These are phyloP conservation scores for Corydoras sp. DNA, from an alignment of 2,113 vertebrate genomes.

Conservation along the genomic window DNA sequence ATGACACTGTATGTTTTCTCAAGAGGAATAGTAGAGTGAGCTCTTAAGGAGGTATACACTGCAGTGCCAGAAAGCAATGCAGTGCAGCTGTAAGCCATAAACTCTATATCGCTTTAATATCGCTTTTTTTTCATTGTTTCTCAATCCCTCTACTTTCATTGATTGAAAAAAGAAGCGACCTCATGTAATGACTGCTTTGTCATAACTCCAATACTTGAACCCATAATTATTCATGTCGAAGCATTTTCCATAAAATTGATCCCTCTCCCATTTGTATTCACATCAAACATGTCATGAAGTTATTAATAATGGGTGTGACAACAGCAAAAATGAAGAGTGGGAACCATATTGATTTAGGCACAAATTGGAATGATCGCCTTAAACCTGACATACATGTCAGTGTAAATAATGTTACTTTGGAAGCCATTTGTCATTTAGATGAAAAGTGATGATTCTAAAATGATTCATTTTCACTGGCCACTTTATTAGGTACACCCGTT, in stretches of 20 bases:
- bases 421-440: conserved; percentile 10
- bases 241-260: conserved; percentile 21
- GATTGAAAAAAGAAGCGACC: not conserved
- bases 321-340: conserved; percentile 14
- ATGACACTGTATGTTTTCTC: conserved; percentile 46
- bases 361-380: conserved; percentile 16
- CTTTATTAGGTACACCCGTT: no score
- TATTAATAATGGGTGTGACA: conserved; percentile 20
- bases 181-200: conserved; percentile 17
- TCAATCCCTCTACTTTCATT: not conserved
- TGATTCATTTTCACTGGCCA: no score
- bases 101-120: not conserved
- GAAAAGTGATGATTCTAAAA: not conserved
- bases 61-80: not conserved
- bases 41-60: conserved; percentile 26
- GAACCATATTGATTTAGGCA: conserved; percentile 27
- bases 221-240: conserved; percentile 23
- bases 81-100: conserved; percentile 10
- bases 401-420: conserved; percentile 25
- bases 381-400: conserved; percentile 17
- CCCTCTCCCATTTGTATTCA: conserved; percentile 17
- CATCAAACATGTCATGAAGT: conserved; percentile 9
- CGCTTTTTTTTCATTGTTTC: not conserved
- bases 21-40: conserved; percentile 16
- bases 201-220: conserved; percentile 24